Base-by-base conservation (phyloP, 2,888 invertebrate genomes). In the Xylota segnis region DNA sequence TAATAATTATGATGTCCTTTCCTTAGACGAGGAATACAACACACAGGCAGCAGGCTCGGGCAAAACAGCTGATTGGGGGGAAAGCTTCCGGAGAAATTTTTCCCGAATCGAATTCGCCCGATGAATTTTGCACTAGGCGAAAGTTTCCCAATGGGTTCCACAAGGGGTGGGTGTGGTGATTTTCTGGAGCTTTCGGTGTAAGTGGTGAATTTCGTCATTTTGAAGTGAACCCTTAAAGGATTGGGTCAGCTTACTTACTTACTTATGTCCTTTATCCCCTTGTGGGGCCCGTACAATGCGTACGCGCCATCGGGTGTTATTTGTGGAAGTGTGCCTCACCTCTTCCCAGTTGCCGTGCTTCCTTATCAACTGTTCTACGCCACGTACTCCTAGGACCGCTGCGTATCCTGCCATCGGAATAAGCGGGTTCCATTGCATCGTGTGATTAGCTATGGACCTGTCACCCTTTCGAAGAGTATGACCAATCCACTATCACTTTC, bases 101-200 rank as follows among this genome's bases (percentile, higher is more conserved):
- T 63, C 34, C 9, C 14, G 68, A 72, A 32, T 37, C 61, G 40
- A 86, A 76, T 81, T 84, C 84, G 84, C 81, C 75, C 9, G 70
- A 71, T 86, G 86, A 86, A 86, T 12, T 72, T 14, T n/a, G 29
- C 34, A 29, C 18, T 34, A 10, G 12, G 63, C 50, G 34, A 23
- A 37, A 37, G 47, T 29, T 71, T 2, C 5, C 9, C 14, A 34
- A 65, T 45, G 9, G 6, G 27, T 86, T 81, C 81, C 82, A 86
- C 86, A 86, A 1, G 32, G 12, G 27, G 10, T 37, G 0, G 9
- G 29, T 23, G 14, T 7, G 12, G 6, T 61, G 16, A 2, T 40
- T 32, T 2, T 3, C 6, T 9, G 18, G 40, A 29, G 52, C 16
- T 58, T 50, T 54, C 29, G 56, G 18, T 40, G 10, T 12, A 34